A percentile compares a stretch with the other conserved stretches of the same genome.
Conservation (phyloP, 1,140 invertebrate genomes). For the Zaprionus kolodkinae region DNA sequence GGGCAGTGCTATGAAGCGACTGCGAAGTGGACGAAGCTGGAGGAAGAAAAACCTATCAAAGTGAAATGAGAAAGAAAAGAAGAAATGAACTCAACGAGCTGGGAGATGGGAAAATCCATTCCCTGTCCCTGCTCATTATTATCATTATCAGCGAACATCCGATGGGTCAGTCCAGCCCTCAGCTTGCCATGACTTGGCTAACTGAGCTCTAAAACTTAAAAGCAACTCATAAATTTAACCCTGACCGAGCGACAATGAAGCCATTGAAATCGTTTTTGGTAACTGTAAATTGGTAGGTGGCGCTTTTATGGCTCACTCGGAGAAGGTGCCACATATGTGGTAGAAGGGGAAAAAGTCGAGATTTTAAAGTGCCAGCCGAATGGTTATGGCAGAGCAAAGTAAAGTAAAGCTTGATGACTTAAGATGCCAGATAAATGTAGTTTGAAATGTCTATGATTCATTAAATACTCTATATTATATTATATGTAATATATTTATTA, state of each 20-base stretch:
- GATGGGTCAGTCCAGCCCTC: conserved; percentile 37
- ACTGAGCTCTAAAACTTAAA: conserved; percentile 77
- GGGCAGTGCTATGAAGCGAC: conserved; percentile 5
- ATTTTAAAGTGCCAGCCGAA: conserved; percentile 14
- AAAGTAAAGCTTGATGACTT: background rate
- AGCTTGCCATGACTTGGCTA: conserved; percentile 27
- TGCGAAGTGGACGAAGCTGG: conserved; percentile 33
- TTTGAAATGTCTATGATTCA: background rate
- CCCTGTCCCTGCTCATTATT: conserved; percentile 41
- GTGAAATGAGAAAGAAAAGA: conserved; percentile 77
- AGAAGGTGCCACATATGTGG: background rate
- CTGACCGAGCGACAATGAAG: conserved; percentile 23
- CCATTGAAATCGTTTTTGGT: conserved; percentile 41
- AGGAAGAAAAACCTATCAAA: conserved; percentile 71
- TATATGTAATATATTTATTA: background rate
- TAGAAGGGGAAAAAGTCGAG: background rate
- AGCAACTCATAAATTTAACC: conserved; percentile 66
- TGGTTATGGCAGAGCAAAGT: background rate
- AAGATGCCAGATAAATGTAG: background rate
- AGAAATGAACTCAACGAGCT: conserved; percentile 43
- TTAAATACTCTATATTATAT: background rate
- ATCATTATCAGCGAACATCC: conserved; percentile 31
- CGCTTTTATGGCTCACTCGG: conserved; percentile 26
- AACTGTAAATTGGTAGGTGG: conserved; percentile 24
- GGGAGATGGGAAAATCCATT: no score